Evolutionary conservation across 1,140 invertebrate species (phyloP).

Genomic region (Brachionus rubens): DNA sequence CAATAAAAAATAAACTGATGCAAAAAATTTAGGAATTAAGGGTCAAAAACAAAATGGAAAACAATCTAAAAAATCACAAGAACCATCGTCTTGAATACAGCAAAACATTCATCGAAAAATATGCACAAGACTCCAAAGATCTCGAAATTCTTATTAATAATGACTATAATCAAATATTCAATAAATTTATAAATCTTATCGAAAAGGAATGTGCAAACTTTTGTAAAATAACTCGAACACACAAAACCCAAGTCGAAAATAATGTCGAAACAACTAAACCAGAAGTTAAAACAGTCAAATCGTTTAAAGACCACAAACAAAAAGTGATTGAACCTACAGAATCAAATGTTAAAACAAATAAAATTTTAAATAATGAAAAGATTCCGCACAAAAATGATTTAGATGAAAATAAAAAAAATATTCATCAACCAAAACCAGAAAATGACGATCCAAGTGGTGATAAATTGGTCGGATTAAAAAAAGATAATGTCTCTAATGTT

Average conservation of each 20-base stretch:
- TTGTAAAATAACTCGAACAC: background rate
- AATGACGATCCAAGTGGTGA: no score
- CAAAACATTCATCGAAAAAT: background rate
- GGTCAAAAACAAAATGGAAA: constrained; percentile 31
- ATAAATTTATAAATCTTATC: background rate
- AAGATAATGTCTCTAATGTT: no score
- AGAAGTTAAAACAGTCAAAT: background rate
- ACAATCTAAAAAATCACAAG: background rate
- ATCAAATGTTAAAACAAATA: background rate
- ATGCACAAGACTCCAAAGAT: background rate
- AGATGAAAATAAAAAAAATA: no score
- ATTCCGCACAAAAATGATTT: no score
- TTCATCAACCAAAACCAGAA: no score
- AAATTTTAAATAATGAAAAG: background rate
- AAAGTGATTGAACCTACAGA: no score
- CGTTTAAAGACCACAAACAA: no score
- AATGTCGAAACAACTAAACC: background rate
- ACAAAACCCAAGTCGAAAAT: no score
- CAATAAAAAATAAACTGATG: no score
- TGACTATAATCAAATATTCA: background rate
- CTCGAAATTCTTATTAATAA: background rate
- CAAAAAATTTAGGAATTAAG: no score
- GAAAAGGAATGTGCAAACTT: background rate
- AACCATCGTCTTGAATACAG: background rate
- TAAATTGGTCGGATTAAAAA: no score